A percentile compares a stretch with the other conserved stretches of the same genome.
Conservation (phyloP, 2,888 invertebrate species). For the Sussaba pulchella region DNA sequence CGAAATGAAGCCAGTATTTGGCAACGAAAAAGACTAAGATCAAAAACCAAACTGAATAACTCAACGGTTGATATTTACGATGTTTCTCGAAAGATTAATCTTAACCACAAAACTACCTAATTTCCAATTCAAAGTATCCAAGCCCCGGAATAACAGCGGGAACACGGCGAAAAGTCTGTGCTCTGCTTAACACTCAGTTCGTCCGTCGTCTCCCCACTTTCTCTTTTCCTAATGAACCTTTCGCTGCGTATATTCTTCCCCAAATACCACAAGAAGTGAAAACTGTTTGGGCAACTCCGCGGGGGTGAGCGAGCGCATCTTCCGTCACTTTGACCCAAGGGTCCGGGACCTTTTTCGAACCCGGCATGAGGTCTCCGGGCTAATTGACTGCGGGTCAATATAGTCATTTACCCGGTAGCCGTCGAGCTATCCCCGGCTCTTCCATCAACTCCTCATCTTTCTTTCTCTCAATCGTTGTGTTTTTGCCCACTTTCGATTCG, state of each 20-base stretch:
- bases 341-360: slow-evolving; percentile 45
- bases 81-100: background rate
- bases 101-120: background rate
- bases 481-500: slow-evolving; percentile 33
- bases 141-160: background rate
- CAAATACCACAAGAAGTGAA: slow-evolving; percentile 57
- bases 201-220: slow-evolving; percentile 42
- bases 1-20: background rate
- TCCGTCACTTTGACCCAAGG: slow-evolving; percentile 16
- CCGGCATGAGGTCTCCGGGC: slow-evolving; percentile 67
- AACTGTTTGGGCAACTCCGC: slow-evolving; percentile 41
- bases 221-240: slow-evolving; percentile 46
- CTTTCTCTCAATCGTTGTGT: slow-evolving; percentile 58
- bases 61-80: background rate
- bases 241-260: slow-evolving; percentile 19
- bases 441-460: slow-evolving; percentile 63
- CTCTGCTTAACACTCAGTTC: slow-evolving; percentile 7
- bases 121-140: slow-evolving; percentile 10
- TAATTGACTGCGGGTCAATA: slow-evolving; percentile 75
- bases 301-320: slow-evolving; percentile 38
- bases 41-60: background rate
- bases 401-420: slow-evolving; percentile 72
- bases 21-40: background rate
- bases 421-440: slow-evolving; percentile 38
- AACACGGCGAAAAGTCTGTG: slow-evolving; percentile 21